Conservation (phyloP, 2,888 invertebrate species). For the Electrophaes corylata region DNA sequence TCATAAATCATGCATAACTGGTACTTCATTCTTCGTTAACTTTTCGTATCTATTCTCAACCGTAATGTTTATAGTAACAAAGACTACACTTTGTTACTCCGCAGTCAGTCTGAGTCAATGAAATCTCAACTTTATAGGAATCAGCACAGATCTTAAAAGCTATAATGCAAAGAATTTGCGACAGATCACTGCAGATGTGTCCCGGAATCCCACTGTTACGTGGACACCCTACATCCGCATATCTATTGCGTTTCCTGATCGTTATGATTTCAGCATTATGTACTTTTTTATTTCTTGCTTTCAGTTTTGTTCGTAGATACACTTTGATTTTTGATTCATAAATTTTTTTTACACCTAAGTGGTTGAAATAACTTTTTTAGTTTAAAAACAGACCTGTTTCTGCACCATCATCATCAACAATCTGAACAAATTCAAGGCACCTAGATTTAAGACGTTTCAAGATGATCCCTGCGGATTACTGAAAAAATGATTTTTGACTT, state of each 20-base stretch:
- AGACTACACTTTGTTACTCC: background rate
- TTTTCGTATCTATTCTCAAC: slow-evolving; percentile 1
- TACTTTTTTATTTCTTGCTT: background rate
- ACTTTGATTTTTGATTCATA: background rate
- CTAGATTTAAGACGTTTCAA: too few species aligned
- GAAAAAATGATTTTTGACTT: too few species aligned
- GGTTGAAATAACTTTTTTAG: too few species aligned
- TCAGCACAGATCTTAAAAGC: background rate
- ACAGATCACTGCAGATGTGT: slow-evolving; percentile 12
- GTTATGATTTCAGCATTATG: background rate
- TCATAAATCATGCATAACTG: background rate
- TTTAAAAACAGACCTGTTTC: too few species aligned
- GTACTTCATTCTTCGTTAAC: background rate
- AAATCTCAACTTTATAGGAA: slow-evolving; percentile 6
- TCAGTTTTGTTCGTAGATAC: background rate
- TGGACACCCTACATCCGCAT: slow-evolving; percentile 30
- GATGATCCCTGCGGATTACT: too few species aligned
- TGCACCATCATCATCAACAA: too few species aligned
- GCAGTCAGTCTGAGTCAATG: background rate
- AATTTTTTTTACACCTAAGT: too few species aligned
- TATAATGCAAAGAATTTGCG: background rate
- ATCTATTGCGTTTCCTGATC: slow-evolving; percentile 22
- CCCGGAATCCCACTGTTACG: slow-evolving; percentile 12
- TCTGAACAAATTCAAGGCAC: too few species aligned
- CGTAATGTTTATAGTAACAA: background rate